Conservation (phyloP, 2,888 invertebrate genomes). For the Papilio elwesi region DNA sequence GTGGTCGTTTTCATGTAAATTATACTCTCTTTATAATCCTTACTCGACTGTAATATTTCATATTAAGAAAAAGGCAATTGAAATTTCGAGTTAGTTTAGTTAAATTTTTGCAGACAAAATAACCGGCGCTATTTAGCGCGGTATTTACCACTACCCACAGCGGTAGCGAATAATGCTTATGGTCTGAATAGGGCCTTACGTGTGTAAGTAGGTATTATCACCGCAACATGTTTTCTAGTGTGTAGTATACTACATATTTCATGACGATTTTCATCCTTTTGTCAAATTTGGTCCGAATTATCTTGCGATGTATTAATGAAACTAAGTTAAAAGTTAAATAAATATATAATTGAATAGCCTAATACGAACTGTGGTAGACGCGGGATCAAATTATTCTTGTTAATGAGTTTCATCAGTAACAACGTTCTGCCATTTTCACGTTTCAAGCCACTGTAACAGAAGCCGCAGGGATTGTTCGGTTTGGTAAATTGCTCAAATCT, state of each 20-base stretch:
- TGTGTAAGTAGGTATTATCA: too few species aligned
- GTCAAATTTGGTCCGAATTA: too few species aligned
- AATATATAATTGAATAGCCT: neutral
- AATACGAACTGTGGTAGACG: neutral
- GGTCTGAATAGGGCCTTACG: too few species aligned
- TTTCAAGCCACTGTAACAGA: conserved; percentile 13
- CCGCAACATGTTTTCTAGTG: too few species aligned
- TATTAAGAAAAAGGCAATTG: neutral
- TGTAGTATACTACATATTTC: too few species aligned
- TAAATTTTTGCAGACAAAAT: too few species aligned
- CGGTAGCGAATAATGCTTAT: too few species aligned
- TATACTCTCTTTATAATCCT: neutral
- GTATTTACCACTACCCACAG: too few species aligned
- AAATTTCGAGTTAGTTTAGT: too few species aligned
- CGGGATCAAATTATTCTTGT: conserved; percentile 24
- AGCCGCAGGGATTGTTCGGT: conserved; percentile 3
- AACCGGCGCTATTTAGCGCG: too few species aligned
- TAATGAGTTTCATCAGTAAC: conserved; percentile 26
- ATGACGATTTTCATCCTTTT: too few species aligned
- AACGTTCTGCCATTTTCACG: conserved; percentile 23
- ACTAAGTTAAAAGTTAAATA: neutral
- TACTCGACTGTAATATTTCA: neutral
- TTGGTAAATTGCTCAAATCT: conserved; percentile 8
- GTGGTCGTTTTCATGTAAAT: conserved; percentile 8
- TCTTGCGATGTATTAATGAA: neutral